Conservation (phyloP, 2,797 vertebrate species). For the Tadarida brasiliensis region DNA sequence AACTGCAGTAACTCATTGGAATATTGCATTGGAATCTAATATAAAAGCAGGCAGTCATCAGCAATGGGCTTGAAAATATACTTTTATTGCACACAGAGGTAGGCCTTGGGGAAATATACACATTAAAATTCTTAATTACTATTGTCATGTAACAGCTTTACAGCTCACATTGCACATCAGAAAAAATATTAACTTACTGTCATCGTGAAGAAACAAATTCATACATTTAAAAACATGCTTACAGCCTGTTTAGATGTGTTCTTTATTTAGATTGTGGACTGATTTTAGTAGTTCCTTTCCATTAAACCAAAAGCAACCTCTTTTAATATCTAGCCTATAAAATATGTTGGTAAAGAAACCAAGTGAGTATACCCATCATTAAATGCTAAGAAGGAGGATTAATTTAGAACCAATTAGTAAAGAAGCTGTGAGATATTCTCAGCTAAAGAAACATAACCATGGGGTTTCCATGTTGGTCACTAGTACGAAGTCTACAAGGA, state of each 20-base stretch:
- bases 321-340: conserved; percentile 47
- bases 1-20: conserved; percentile 37
- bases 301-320: conserved; percentile 35
- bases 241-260: conserved; percentile 21
- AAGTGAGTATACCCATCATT: background rate
- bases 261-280: conserved; percentile 46
- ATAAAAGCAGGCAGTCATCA: conserved; percentile 46
- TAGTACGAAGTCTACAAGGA: background rate
- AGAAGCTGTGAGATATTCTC: background rate
- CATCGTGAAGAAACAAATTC: conserved; percentile 38
- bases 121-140: conserved; percentile 78
- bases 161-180: conserved; percentile 34
- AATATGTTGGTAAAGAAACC: conserved; percentile 48
- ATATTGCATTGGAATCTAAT: conserved; percentile 73
- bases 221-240: conserved; percentile 40
- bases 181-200: conserved; percentile 61
- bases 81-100: conserved; percentile 65
- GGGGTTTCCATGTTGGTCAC: background rate
- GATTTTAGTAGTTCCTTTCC: conserved; percentile 42
- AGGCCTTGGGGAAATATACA: conserved; percentile 37
- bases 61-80: conserved; percentile 51
- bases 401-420: conserved; percentile 1
- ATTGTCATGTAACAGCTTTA: conserved; percentile 69
- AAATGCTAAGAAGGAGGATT: background rate
- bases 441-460: background rate